These are phyloP conservation scores for Graptemys geographica DNA, from an alignment of 2,797 vertebrate genomes.

Conservation along the genomic window DNA sequence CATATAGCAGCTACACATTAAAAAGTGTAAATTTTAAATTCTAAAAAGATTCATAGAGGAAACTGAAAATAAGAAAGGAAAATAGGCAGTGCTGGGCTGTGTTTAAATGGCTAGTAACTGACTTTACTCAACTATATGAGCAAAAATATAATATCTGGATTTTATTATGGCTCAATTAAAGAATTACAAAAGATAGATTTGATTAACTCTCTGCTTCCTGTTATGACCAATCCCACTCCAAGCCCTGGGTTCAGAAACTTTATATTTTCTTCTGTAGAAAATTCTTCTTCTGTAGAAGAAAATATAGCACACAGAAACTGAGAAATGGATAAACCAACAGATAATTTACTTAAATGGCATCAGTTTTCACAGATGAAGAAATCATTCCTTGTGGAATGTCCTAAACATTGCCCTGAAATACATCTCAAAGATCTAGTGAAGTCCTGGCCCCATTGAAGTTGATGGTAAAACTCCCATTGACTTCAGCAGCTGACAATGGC, in stretches of 20 bases:
- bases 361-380: accelerated
- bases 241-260: accelerated
- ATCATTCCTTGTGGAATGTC: accelerated
- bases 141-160: accelerated
- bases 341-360: neutral
- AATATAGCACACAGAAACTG: accelerated
- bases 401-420: accelerated
- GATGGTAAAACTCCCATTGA: accelerated
- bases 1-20: neutral
- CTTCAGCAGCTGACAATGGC: neutral
- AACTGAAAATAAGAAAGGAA: neutral
- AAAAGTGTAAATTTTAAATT: accelerated
- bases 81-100: neutral
- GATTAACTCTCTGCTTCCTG: accelerated
- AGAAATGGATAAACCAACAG: accelerated
- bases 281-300: neutral
- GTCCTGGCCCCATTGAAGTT: no score
- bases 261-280: neutral
- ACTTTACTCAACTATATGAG: no score
- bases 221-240: accelerated
- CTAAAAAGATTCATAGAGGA: accelerated
- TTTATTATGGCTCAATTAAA: accelerated
- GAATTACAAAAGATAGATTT: accelerated
- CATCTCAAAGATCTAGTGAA: accelerated
- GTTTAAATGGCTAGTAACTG: accelerated